Evolutionary conservation across 2,797 vertebrate species (phyloP), one percentile per base, ranked within the genome.

Genomic region (Pseudomugil gertrudae): DNA sequence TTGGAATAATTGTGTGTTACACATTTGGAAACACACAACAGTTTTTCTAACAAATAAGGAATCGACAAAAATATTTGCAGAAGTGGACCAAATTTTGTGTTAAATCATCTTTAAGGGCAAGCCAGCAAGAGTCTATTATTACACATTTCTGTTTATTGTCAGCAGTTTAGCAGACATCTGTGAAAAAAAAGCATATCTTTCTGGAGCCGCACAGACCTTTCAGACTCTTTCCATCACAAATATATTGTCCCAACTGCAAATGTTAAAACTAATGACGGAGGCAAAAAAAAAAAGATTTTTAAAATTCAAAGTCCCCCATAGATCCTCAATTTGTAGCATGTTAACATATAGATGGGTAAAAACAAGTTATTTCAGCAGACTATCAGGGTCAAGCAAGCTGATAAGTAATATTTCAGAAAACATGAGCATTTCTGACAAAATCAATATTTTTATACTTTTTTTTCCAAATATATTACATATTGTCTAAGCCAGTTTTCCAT

Each of bases 341-440:
- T 60, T 66, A 62, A 48, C 56, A 32, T 72, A 57, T 26, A 57
- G 43, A 75, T 54, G 38, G 7, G 45, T 14, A 23, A 45, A 23
- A 21, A 26, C 48, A 32, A 71, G 61, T 53, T 66, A 68, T 78
- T 61, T 73, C 67, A 56, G 69, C 32, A 30, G 70, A 65, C 67
- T 73, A 57, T 74, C 55, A 47, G 54, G 48, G 56, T 64, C 61
- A 50, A 62, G 76, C 32, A 32, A 15, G 54, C 35, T 66, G 76
- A 69, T 78, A 70, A 15, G 15, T 84, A 85, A 89, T 85, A 80
- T 88, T 83, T 87, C 66, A 66, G 64, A 74, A 77, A 62, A 56
- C 19, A 78, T 52, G 52, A 63, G 55, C 63, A 60, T 53, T 63
- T 70, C 63, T 65, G 27, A 72, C 57, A 59, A 58, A 48, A 52